A percentile compares a stretch with the other conserved stretches of the same genome.
These are phyloP conservation scores for Apus apus DNA, from an alignment of 2,113 vertebrate species.

Conservation along the genomic window DNA sequence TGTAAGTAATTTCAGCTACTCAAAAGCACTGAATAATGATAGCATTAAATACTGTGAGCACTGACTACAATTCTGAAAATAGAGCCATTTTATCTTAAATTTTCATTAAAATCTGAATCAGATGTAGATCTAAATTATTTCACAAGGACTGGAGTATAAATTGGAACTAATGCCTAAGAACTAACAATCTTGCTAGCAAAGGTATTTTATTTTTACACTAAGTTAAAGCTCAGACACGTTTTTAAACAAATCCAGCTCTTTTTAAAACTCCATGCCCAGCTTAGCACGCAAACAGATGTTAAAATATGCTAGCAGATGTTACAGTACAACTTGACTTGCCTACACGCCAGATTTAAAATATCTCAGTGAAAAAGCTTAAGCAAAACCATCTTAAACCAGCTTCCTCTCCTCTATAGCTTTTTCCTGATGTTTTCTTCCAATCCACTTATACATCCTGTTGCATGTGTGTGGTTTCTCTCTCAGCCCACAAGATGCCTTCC, in stretches of 20 bases:
- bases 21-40: background rate
- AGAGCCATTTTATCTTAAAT: background rate
- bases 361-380: background rate
- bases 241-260: background rate
- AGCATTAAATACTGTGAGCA: background rate
- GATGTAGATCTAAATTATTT: background rate
- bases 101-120: background rate
- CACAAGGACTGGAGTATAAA: background rate
- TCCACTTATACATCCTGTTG: background rate
- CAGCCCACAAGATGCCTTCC: background rate
- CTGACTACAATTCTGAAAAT: background rate
- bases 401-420: background rate
- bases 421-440: background rate
- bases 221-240: background rate
- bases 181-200: background rate
- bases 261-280: background rate
- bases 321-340: background rate
- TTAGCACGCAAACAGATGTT: background rate
- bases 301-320: constrained; percentile 24
- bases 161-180: background rate
- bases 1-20: background rate
- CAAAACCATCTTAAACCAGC: background rate
- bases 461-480: rapidly evolving
- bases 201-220: background rate
- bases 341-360: background rate